These are phyloP conservation scores for Tetramorium simillimum DNA, from an alignment of 1,140 invertebrate genomes.

Conservation along the genomic window DNA sequence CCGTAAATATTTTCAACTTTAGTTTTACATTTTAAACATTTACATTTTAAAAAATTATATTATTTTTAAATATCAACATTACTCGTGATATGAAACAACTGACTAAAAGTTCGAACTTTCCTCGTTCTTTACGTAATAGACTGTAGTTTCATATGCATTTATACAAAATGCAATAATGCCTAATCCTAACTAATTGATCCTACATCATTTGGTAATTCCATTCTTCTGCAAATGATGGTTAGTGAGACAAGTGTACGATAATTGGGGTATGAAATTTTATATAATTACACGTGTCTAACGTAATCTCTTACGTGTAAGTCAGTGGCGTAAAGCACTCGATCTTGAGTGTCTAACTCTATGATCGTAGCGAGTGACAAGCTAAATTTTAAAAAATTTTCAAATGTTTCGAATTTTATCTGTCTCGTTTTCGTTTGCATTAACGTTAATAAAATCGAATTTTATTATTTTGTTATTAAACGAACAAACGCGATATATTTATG, in stretches of 20 bases:
- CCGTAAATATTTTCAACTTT: not conserved
- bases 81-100: not conserved
- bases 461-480: not conserved
- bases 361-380: not conserved
- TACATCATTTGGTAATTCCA: constrained; percentile 32
- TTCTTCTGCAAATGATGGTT: not conserved
- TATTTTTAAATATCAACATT: not conserved
- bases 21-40: not conserved
- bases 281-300: constrained; percentile 15
- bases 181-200: not conserved
- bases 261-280: constrained; percentile 26
- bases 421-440: not conserved
- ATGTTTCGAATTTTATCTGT: not conserved
- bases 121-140: not conserved
- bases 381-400: not conserved
- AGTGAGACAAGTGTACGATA: not conserved
- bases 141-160: not conserved
- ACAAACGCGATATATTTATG: not conserved
- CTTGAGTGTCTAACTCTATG: not conserved
- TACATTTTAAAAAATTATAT: not conserved
- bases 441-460: not conserved
- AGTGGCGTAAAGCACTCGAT: constrained; percentile 10
- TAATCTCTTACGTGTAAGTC: constrained; percentile 13
- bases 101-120: not conserved
- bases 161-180: not conserved